Percentiles rank a stretch among this genome's conserved stretches.
Conservation (phyloP, 2,888 invertebrate genomes). For the Trichopria drosophilae region DNA sequence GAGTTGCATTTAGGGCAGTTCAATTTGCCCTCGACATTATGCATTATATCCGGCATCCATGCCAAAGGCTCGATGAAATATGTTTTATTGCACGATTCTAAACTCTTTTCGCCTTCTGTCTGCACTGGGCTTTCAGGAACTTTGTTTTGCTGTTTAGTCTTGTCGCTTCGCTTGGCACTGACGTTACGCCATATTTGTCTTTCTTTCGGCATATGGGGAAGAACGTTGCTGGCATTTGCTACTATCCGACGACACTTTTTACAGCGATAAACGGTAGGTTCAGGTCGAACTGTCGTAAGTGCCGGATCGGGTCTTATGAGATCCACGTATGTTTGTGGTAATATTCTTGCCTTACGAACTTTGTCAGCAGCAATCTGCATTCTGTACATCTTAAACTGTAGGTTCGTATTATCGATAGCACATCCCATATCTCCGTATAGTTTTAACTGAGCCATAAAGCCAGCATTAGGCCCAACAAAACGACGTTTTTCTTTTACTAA, state of each 20-base stretch:
- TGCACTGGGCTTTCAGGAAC: constrained; percentile 28
- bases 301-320: constrained; percentile 81
- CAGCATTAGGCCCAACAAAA: constrained; percentile 77
- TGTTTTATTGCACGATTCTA: constrained; percentile 69
- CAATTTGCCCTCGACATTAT: constrained; percentile 77
- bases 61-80: constrained; percentile 87
- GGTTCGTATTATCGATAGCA: constrained; percentile 70
- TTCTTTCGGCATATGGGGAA: constrained; percentile 69
- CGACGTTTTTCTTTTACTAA: constrained; percentile 71
- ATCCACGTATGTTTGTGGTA: constrained; percentile 77
- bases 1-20: constrained; percentile 82
- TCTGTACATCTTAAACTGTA: constrained; percentile 75
- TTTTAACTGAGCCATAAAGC: constrained; percentile 78
- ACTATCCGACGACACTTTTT: constrained; percentile 79
- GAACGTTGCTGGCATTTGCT: constrained; percentile 78
- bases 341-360: constrained; percentile 79
- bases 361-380: constrained; percentile 80
- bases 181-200: constrained; percentile 61
- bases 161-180: constrained; percentile 50
- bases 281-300: constrained; percentile 72
- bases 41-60: constrained; percentile 81
- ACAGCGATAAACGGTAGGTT: constrained; percentile 83
- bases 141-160: constrained; percentile 39
- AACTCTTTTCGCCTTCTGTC: constrained; percentile 34
- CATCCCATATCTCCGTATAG: constrained; percentile 80